Evolutionary conservation across 2,888 invertebrate genomes (phyloP).

Genomic region (Parnassius apollo): DNA sequence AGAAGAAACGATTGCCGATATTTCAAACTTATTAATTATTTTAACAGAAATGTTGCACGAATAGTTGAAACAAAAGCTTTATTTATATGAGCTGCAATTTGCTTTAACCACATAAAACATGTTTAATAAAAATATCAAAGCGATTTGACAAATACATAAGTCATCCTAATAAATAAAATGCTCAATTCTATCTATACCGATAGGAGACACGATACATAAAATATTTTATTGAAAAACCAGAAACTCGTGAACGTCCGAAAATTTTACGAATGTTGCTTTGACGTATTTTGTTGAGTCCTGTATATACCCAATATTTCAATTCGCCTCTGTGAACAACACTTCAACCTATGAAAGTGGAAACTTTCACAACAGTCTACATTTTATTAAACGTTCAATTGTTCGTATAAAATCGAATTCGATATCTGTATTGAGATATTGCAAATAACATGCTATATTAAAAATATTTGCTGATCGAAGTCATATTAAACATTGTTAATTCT

Average conservation of each 20-base stretch:
- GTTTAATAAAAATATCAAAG: too few relatives aligned
- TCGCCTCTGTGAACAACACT: constrained; percentile 47
- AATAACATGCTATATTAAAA: too few relatives aligned
- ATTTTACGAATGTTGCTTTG: constrained; percentile 40
- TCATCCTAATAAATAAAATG: constrained; percentile 18
- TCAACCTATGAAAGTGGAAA: constrained; percentile 47
- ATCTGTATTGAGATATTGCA: constrained; percentile 27
- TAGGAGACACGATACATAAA: neutral
- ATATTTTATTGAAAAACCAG: constrained; percentile 22
- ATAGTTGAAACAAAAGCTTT: too few relatives aligned
- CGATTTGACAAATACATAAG: neutral
- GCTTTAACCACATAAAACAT: too few relatives aligned
- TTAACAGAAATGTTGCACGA: too few relatives aligned
- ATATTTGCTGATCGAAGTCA: too few relatives aligned
- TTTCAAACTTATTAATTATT: too few relatives aligned
- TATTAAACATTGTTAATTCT: too few relatives aligned
- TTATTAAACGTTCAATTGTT: constrained; percentile 52
- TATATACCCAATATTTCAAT: constrained; percentile 44
- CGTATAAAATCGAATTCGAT: constrained; percentile 16
- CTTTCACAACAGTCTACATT: constrained; percentile 48
- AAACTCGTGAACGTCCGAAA: constrained; percentile 33
- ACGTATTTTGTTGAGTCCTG: constrained; percentile 44
- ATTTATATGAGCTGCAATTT: too few relatives aligned
- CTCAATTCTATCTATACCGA: constrained; percentile 5
- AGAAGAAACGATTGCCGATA: too few relatives aligned